Base-by-base conservation (phyloP, 23 tunicate species). In the Styela clava region DNA sequence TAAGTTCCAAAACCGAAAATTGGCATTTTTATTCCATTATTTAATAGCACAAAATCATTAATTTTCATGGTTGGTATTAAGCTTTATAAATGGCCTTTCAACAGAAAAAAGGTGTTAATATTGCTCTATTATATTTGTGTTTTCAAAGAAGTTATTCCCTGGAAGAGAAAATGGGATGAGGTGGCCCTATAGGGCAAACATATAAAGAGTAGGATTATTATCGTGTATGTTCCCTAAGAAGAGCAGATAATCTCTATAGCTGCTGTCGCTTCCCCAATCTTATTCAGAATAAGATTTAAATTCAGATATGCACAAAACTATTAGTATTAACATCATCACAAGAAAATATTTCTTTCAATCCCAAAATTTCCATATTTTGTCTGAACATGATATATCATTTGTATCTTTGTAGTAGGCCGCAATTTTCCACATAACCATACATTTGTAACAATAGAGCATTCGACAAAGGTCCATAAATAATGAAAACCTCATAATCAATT, bases 401-500 rank as follows among this genome's bases (percentile, higher is more conserved):
- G 16, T 24, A 61, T 85, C 78, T 74, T 73, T 62, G 1, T 52
- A 67, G 3, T 63, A 33, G n/a, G 19, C 86, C 78, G 30, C 18
- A 25, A 19, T 80, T 20, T 70, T 88, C 93, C 2, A 93, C 98
- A 82, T 87, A 93, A 1, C 98, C 98, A 79, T 93, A 93, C 89
- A 85, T 93, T 71, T 92, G 97, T 21, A 92, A 74, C 34, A 87
- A 74, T 44, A 83, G 88, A 31, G 68, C 30, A 63, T 83, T 92
- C 0, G 89, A 73, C 2, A 92, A 82, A 24, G 69, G 87, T 31
- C 97, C 97, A 62, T 86, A 92, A 2, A 92, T 92, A 74, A 87
- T 92, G 74, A 73, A 87, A 25, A 92, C 63, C 79, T 92, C 92
- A 24, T 79, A 62, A 23, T 85, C 86, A 5, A 63, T 44, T 12